A percentile compares a stretch with the other conserved stretches of the same genome.
phyloP scores from a whole-genome alignment of 2,797 vertebrate species.

The Sylvia borin region DNA sequence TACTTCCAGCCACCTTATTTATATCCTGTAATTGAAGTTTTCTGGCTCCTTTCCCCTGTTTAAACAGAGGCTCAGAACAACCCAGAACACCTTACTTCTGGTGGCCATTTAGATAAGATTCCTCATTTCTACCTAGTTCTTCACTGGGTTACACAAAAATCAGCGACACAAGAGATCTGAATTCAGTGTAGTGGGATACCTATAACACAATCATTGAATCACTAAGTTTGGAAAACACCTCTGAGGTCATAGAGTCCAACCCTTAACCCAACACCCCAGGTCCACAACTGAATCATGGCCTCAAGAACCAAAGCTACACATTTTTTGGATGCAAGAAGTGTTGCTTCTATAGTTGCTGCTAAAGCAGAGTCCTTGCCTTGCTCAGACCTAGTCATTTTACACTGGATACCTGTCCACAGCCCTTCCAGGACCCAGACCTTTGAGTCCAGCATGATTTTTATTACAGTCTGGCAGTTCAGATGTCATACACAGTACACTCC shows the following conservation, averaged over 20 bases:
- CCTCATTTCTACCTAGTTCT: neutral
- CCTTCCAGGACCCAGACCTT: neutral
- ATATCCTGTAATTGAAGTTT: neutral
- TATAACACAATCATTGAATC: too few species aligned
- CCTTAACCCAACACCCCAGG: neutral
- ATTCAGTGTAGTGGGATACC: neutral
- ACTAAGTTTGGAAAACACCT: neutral
- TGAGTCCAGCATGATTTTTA: neutral
- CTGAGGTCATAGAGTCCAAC: neutral
- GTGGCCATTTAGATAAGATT: neutral
- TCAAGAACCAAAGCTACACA: neutral
- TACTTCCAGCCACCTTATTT: neutral
- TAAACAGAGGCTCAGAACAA: neutral
- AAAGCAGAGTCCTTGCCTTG: neutral
- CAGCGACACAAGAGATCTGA: neutral
- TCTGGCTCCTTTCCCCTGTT: neutral
- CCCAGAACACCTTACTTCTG: neutral
- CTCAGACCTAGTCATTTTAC: neutral
- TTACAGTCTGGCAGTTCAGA: neutral
- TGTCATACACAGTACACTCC: too few species aligned
- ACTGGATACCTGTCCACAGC: neutral
- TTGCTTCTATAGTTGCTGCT: neutral
- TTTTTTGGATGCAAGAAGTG: neutral
- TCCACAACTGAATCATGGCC: neutral
- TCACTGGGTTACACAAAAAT: neutral